These are phyloP conservation scores for Hydrotaea cyrtoneurina DNA, from an alignment of 2,888 invertebrate genomes.

Conservation along the genomic window DNA sequence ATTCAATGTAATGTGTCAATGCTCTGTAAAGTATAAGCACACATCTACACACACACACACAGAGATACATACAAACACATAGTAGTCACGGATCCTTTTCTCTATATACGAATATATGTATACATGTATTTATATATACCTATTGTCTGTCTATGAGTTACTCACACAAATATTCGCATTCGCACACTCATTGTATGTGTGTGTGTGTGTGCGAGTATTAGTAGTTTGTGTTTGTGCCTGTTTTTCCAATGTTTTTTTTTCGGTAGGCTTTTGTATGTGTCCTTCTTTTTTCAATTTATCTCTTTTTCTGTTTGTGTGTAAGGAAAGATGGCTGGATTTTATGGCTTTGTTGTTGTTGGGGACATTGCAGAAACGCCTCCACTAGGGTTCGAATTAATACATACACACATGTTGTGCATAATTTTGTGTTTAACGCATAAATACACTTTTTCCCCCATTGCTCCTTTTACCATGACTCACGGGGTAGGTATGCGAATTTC, in stretches of 20 bases:
- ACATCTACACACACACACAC: not conserved
- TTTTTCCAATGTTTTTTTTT: constrained; percentile 4
- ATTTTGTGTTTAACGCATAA: constrained; percentile 36
- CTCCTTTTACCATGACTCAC: not conserved
- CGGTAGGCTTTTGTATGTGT: constrained; percentile 3
- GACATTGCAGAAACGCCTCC: constrained; percentile 35
- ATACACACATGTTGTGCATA: constrained; percentile 51
- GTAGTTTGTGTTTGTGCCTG: constrained; percentile 20
- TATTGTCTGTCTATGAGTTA: constrained; percentile 7
- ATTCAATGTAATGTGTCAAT: constrained; percentile 66
- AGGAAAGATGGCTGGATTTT: constrained; percentile 6
- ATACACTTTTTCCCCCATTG: not conserved
- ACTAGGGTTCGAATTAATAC: constrained; percentile 22
- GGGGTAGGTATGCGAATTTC: not conserved
- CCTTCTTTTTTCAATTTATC: constrained; percentile 15
- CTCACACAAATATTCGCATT: not conserved
- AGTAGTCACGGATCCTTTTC: not conserved
- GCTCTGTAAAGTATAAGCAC: constrained; percentile 53
- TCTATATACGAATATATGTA: not conserved
- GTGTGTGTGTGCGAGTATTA: not conserved
- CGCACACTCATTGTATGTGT: too few relatives aligned
- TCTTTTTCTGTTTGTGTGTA: not conserved
- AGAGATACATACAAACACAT: not conserved
- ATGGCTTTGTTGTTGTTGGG: constrained; percentile 6
- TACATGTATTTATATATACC: constrained; percentile 28